A percentile compares a stretch with the other conserved stretches of the same genome.
Evolutionary conservation across 2,113 vertebrate species (phyloP).

Genomic region (Hyperopisus bebe): DNA sequence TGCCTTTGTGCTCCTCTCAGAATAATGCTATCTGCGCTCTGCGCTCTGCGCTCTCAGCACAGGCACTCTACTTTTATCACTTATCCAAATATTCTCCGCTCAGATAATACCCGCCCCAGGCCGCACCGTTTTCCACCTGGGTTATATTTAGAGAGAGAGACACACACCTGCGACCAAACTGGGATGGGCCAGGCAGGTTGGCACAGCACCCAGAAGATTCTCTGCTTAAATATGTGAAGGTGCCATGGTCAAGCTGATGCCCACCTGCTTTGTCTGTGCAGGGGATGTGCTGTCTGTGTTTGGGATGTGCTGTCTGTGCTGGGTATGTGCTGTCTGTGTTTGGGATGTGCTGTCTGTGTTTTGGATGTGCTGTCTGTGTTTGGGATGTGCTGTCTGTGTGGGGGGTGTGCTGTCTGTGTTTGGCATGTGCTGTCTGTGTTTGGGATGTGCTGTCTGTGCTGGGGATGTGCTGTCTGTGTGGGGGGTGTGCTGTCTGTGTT

Average conservation of each 20-base stretch:
- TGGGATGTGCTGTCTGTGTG: not conserved
- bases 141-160: slow-evolving; percentile 83
- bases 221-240: not conserved
- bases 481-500: not conserved
- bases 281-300: not conserved
- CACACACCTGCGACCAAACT: slow-evolving; percentile 48
- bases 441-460: not conserved
- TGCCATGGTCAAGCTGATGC: not conserved
- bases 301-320: not conserved
- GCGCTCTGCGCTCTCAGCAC: slow-evolving; percentile 37
- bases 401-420: not conserved
- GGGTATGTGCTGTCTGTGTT: not conserved
- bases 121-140: slow-evolving; percentile 76
- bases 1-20: slow-evolving; percentile 55
- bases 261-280: not conserved
- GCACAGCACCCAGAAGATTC: not conserved
- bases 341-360: not conserved
- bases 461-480: not conserved
- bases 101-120: slow-evolving; percentile 77
- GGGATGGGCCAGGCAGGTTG: slow-evolving; percentile 35
- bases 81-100: slow-evolving; percentile 80
- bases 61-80: slow-evolving; percentile 73
- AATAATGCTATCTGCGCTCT: slow-evolving; percentile 51
- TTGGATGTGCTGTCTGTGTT: not conserved
- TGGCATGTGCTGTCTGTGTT: not conserved